These are phyloP conservation scores for Montipora capricornis DNA, from an alignment of 64 coral and sea anemone species.

Conservation along the genomic window DNA sequence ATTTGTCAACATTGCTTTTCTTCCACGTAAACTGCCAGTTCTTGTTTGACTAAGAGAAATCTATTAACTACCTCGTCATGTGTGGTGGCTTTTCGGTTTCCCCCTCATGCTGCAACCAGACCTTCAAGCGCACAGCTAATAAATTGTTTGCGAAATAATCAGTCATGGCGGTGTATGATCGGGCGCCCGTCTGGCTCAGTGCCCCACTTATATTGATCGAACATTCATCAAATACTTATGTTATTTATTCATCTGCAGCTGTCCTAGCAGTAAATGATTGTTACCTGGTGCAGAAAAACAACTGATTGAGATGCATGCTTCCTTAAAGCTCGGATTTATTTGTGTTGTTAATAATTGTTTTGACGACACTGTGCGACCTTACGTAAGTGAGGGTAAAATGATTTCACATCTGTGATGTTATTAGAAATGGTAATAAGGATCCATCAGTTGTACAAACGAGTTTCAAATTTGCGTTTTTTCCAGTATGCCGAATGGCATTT, in stretches of 20 bases:
- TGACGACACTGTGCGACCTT: background rate
- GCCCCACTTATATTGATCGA: background rate
- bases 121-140: background rate
- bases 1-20: background rate
- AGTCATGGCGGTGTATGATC: background rate
- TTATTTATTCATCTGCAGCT: slow-evolving; percentile 21
- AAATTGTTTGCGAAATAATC: slow-evolving; percentile 23
- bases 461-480: background rate
- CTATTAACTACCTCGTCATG: slow-evolving; percentile 12
- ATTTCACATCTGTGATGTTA: background rate
- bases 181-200: background rate
- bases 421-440: background rate
- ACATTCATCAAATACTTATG: slow-evolving; percentile 22
- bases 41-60: slow-evolving; percentile 35
- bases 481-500: too few species aligned
- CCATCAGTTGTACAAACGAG: too few species aligned
- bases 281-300: background rate
- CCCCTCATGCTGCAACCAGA: background rate
- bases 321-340: background rate
- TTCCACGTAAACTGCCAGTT: background rate
- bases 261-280: background rate
- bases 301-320: background rate
- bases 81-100: background rate
- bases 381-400: background rate
- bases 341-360: slow-evolving; percentile 9